Percentiles rank a stretch among this genome's conserved stretches.
Evolutionary conservation across 1,140 invertebrate species (phyloP).

Genomic region (Danaus melanippus): DNA sequence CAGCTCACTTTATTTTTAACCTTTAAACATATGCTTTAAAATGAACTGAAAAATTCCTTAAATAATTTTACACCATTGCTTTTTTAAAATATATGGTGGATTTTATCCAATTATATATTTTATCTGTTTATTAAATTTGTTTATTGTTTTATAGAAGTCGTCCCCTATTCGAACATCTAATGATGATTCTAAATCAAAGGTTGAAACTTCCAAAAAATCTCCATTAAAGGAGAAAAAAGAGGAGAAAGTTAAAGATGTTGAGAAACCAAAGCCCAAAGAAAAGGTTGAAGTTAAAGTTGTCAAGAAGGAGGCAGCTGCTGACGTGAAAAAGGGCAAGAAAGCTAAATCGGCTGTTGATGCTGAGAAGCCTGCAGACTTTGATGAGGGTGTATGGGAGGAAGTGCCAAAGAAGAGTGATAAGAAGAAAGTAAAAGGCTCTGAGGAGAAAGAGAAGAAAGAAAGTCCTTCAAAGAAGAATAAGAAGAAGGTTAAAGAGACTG

Average conservation of each 20-base stretch:
- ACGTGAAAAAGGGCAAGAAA: constrained; percentile 64
- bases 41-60: background rate
- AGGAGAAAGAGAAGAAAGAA: constrained; percentile 76
- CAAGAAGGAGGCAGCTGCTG: constrained; percentile 67
- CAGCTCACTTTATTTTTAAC: constrained; percentile 67
- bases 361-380: constrained; percentile 81
- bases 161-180: constrained; percentile 66
- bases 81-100: background rate
- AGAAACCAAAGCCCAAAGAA: constrained; percentile 57
- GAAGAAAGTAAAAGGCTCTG: constrained; percentile 75
- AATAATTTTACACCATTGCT: background rate
- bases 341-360: constrained; percentile 65
- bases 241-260: constrained; percentile 56
- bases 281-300: constrained; percentile 51
- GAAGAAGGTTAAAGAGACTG: constrained; percentile 50
- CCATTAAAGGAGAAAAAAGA: constrained; percentile 65
- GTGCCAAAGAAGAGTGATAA: constrained; percentile 78
- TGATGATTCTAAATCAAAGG: constrained; percentile 64
- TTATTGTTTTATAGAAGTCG: constrained; percentile 54
- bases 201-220: constrained; percentile 59
- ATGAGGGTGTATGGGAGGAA: constrained; percentile 83
- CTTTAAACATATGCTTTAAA: constrained; percentile 44
- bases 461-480: constrained; percentile 64
- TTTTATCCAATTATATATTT: constrained; percentile 2
- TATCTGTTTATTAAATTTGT: background rate